Evolutionary conservation across 2,888 invertebrate genomes (phyloP), one percentile per base, ranked within the genome.

Genomic region (Helobdella robusta): DNA sequence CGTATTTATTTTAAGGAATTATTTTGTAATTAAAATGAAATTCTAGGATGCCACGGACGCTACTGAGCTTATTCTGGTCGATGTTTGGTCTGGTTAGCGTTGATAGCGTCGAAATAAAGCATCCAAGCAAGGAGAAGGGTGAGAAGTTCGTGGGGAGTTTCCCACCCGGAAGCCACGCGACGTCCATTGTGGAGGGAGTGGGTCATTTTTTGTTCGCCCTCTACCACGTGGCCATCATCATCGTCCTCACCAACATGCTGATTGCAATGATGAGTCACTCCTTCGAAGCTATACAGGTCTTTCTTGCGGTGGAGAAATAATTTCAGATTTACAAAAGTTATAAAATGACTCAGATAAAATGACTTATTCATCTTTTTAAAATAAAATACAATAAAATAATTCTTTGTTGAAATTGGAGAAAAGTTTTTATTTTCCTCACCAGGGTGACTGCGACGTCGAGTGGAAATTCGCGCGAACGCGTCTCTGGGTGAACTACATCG

Each of bases 231-330:
- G 83, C 87, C 72, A 84, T 85, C 65, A 86, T 87, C 66, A 84
- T 88, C 70, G 84, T 88, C 69, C 84, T 87, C 40, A 79, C 88
- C 70, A 88, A 88, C 77, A 88, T 88, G 88, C 73, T 81, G 32
- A 86, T 88, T 73, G 88, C 87, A n/a, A 79, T 81, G 78, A 87
- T 88, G 86, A 85, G 87, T 1, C 86, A 86, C 71, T 86, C 87
- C 0, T 87, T 86, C 74, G 86, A 86, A 76, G 83, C 84, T 72
- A 85, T 88, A 54, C 78, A 79, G 74, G 79, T 79, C n/a, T n/a
- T n/a, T n/a, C n/a, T n/a, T n/a, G n/a, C n/a, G n/a, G n/a, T n/a
- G n/a, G n/a, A n/a, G n/a, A n/a, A n/a, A n/a, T n/a, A n/a, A n/a
- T n/a, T n/a, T n/a, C n/a, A n/a, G n/a, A n/a, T n/a, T n/a, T n/a